These are phyloP conservation scores for Salvator merianae DNA, from an alignment of 2,113 vertebrate genomes.

Conservation along the genomic window DNA sequence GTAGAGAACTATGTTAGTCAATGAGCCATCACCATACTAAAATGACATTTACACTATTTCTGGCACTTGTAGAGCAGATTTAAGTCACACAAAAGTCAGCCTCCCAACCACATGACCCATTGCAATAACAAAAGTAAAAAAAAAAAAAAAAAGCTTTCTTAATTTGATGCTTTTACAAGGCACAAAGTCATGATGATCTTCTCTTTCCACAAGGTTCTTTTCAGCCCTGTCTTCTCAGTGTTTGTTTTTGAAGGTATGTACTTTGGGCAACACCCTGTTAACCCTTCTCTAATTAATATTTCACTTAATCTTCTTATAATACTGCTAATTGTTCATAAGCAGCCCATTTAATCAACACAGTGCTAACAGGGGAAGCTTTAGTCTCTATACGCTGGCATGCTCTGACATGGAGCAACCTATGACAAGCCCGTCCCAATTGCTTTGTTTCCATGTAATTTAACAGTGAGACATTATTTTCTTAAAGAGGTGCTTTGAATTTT, in stretches of 20 bases:
- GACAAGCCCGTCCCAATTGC: slow-evolving; percentile 71
- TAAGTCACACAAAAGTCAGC: too few species aligned
- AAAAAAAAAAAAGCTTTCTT: background rate
- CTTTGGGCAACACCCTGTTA: slow-evolving; percentile 51
- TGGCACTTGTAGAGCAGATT: too few species aligned
- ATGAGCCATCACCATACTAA: too few species aligned
- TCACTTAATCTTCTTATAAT: slow-evolving; percentile 73
- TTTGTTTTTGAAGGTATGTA: slow-evolving; percentile 25
- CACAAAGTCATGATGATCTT: background rate
- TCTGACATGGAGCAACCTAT: slow-evolving; percentile 67
- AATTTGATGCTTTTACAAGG: background rate
- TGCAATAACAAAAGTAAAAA: too few species aligned
- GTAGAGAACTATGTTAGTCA: too few species aligned
- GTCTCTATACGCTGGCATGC: slow-evolving; percentile 48
- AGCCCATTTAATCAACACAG: slow-evolving; percentile 73
- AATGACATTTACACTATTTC: too few species aligned
- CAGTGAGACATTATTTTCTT: slow-evolving; percentile 81
- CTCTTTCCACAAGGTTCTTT: background rate
- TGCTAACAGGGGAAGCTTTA: slow-evolving; percentile 60
- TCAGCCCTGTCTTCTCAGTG: background rate
- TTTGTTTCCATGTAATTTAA: slow-evolving; percentile 85
- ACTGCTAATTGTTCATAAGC: slow-evolving; percentile 74
- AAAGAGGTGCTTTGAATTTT: slow-evolving; percentile 81
- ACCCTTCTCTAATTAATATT: slow-evolving; percentile 74
- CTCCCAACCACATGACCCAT: too few species aligned